These are phyloP conservation scores for Neosalanx taihuensis DNA, from an alignment of 2,797 vertebrate species.

Conservation along the genomic window DNA sequence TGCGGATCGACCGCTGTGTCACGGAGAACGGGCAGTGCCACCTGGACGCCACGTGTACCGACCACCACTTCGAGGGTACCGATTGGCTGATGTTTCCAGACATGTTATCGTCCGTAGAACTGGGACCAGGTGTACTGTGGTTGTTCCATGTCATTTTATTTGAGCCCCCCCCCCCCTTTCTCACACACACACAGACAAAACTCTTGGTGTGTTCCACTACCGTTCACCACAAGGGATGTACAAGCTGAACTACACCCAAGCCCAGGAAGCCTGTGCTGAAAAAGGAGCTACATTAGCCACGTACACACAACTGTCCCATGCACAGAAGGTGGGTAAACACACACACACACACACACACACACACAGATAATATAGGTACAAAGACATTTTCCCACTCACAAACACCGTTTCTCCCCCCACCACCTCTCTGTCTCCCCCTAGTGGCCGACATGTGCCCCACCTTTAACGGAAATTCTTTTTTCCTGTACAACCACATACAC, in stretches of 20 bases:
- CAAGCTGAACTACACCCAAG: constrained; percentile 78
- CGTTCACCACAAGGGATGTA: constrained; percentile 80
- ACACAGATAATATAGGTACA: too few relatives aligned
- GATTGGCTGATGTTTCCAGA: background rate
- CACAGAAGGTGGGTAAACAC: constrained; percentile 81
- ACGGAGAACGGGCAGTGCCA: constrained; percentile 87
- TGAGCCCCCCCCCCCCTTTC: background rate
- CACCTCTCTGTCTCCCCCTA: constrained; percentile 43
- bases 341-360: constrained; percentile 19
- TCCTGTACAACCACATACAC: constrained; percentile 43
- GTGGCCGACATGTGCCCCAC: constrained; percentile 80
- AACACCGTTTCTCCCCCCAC: background rate
- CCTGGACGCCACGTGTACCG: constrained; percentile 75
- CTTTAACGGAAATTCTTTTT: constrained; percentile 71
- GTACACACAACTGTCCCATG: constrained; percentile 84
- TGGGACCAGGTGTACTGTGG: too few relatives aligned
- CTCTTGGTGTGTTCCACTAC: constrained; percentile 84
- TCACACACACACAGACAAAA: constrained; percentile 71
- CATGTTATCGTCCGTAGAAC: too few relatives aligned
- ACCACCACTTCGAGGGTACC: constrained; percentile 91
- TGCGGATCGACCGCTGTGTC: constrained; percentile 85
- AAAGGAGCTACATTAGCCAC: constrained; percentile 78
- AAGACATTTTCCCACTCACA: too few relatives aligned
- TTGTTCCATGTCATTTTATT: background rate
- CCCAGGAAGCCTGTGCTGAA: constrained; percentile 72